phyloP scores from a whole-genome alignment of 2,888 invertebrate species.

The Agonum fuliginosum region DNA sequence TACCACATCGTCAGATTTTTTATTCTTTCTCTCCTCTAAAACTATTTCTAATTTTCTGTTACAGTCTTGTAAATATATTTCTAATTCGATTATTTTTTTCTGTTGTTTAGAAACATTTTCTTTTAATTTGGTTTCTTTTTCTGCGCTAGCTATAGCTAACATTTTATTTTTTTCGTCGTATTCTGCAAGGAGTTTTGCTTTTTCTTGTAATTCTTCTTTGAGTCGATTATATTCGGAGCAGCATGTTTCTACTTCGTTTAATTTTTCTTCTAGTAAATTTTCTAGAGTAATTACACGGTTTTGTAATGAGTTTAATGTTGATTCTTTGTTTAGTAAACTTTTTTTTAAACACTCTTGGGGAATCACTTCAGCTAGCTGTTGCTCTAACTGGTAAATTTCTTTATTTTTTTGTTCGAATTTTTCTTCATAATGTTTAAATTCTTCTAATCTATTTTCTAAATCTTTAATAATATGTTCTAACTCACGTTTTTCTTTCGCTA shows the following conservation, averaged over 20 bases:
- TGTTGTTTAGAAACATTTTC: constrained; percentile 63
- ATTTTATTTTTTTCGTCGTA: constrained; percentile 9
- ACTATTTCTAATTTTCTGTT: constrained; percentile 67
- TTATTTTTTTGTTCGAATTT: constrained; percentile 76
- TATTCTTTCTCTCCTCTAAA: constrained; percentile 65
- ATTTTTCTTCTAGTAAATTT: constrained; percentile 51
- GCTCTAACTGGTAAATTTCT: constrained; percentile 73
- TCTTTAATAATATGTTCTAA: constrained; percentile 74
- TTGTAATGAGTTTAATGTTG: constrained; percentile 72
- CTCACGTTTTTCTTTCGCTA: constrained; percentile 77
- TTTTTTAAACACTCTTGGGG: constrained; percentile 67
- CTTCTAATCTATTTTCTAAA: constrained; percentile 73
- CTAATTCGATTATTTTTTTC: constrained; percentile 62
- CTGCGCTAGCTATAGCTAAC: constrained; percentile 39
- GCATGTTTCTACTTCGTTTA: constrained; percentile 25
- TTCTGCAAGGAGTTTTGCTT: constrained; percentile 68
- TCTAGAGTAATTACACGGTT: constrained; percentile 64
- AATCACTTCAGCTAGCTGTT: constrained; percentile 69
- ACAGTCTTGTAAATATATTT: constrained; percentile 62
- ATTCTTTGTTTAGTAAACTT: constrained; percentile 69
- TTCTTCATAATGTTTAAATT: constrained; percentile 75
- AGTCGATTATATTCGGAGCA: constrained; percentile 24
- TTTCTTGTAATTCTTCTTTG: constrained; percentile 72
- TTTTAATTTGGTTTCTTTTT: constrained; percentile 61
- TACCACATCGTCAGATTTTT: constrained; percentile 42